phyloP scores from a whole-genome alignment of 2,888 invertebrate species.

The Yponomeuta sedellus region DNA sequence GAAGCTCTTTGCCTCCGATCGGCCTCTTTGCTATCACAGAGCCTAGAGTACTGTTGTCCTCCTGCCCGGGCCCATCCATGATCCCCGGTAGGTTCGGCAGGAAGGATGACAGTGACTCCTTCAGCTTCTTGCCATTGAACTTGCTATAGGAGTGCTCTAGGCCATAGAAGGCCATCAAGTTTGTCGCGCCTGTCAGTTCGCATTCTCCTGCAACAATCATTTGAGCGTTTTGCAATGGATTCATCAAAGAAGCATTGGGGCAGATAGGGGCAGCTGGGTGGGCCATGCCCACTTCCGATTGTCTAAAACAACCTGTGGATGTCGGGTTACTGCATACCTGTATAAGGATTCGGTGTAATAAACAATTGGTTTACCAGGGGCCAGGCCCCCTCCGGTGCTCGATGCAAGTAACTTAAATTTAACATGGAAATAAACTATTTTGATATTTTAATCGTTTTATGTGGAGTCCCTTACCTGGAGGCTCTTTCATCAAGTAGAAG shows the following conservation, averaged over 20 bases:
- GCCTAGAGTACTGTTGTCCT: conserved; percentile 90
- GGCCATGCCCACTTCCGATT: too few species aligned
- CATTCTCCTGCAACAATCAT: conserved; percentile 82
- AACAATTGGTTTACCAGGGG: too few species aligned
- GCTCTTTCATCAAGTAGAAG: conserved; percentile 98
- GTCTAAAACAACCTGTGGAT: too few species aligned
- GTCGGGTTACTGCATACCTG: too few species aligned
- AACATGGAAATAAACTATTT: too few species aligned
- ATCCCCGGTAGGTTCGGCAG: conserved; percentile 96
- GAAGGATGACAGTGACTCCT: conserved; percentile 96
- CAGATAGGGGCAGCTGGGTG: too few species aligned
- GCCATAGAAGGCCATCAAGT: conserved; percentile 97
- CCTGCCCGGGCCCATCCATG: conserved; percentile 93
- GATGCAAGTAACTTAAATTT: too few species aligned
- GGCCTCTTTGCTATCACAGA: conserved; percentile 97
- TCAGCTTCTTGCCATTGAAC: conserved; percentile 96
- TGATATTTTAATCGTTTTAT: neutral
- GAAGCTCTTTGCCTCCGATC: conserved; percentile 89
- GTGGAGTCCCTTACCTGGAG: conserved; percentile 80
- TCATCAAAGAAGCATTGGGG: neutral
- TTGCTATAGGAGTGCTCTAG: conserved; percentile 98
- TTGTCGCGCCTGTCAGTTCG: conserved; percentile 96
- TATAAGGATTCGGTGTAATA: too few species aligned
- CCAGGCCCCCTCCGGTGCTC: too few species aligned
- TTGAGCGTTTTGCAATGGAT: neutral